Evolutionary conservation across 2,888 invertebrate genomes (phyloP).

Genomic region (Heliconius cydno): DNA sequence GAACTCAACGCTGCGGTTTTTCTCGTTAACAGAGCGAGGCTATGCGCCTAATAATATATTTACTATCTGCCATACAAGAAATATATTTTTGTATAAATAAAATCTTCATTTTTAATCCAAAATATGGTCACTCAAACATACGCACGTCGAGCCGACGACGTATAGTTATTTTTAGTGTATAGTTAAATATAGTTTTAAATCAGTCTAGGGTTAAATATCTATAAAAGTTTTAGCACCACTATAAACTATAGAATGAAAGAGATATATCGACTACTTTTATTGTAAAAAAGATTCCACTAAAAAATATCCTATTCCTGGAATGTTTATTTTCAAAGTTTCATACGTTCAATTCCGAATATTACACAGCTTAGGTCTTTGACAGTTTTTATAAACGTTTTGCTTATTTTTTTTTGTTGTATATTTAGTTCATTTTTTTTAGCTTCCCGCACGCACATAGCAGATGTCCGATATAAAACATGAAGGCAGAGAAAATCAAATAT

Average conservation of each 20-base stretch:
- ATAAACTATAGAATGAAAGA: neutral
- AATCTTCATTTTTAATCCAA: too few relatives aligned
- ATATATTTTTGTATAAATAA: too few relatives aligned
- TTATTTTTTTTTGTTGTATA: neutral
- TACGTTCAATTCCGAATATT: neutral
- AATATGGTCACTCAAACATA: too few relatives aligned
- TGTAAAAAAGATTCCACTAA: neutral
- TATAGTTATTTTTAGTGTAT: too few relatives aligned
- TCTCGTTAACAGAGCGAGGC: too few relatives aligned
- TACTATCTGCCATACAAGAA: too few relatives aligned
- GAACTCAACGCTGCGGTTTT: too few relatives aligned
- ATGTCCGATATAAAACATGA: too few relatives aligned
- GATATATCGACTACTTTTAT: neutral
- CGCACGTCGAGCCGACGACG: too few relatives aligned
- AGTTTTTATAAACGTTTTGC: neutral
- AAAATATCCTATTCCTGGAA: neutral
- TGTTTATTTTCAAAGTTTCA: conserved; percentile 11
- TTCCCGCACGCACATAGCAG: neutral
- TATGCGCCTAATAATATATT: too few relatives aligned
- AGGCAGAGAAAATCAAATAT: too few relatives aligned
- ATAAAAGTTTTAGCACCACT: neutral
- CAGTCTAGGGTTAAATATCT: neutral
- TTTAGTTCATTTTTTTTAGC: neutral
- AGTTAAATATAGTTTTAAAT: too few relatives aligned
- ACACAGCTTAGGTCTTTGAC: neutral